Conservation (phyloP, 2,113 vertebrate genomes). For the Chaetodon trifascialis region DNA sequence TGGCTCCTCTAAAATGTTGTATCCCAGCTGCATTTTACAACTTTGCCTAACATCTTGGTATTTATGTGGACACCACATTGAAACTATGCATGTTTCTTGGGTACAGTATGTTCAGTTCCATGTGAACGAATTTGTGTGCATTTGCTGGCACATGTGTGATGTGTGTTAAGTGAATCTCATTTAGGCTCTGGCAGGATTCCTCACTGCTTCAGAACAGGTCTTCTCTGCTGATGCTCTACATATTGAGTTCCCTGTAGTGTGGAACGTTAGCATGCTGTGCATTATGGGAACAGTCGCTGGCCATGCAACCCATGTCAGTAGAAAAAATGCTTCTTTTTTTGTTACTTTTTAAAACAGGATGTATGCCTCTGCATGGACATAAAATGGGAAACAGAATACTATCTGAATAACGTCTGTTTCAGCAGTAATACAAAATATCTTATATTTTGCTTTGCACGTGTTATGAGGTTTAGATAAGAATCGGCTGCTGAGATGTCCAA, state of each 20-base stretch:
- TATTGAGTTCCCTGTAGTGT: constrained; percentile 35
- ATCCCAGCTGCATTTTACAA: constrained; percentile 59
- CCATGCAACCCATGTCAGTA: neutral
- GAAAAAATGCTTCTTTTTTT: neutral
- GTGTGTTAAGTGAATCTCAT: constrained; percentile 48
- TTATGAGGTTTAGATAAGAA: constrained; percentile 12
- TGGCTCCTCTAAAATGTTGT: constrained; percentile 29
- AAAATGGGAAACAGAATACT: neutral
- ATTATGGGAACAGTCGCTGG: constrained; percentile 12
- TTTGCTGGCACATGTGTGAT: constrained; percentile 28
- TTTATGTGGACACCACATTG: constrained; percentile 54
- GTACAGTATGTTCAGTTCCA: constrained; percentile 12
- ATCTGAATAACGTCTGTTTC: neutral
- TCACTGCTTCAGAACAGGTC: constrained; percentile 13
- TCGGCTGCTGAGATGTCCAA: constrained; percentile 25
- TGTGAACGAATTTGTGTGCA: constrained; percentile 27
- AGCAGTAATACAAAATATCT: neutral
- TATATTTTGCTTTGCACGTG: neutral
- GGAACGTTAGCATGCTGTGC: constrained; percentile 42
- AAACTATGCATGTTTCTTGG: constrained; percentile 39
- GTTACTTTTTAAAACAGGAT: constrained; percentile 2
- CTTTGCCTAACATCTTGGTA: constrained; percentile 48
- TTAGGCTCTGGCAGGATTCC: constrained; percentile 23
- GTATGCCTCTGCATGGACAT: neutral
- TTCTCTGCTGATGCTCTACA: constrained; percentile 23